phyloP scores from a whole-genome alignment of 2,888 invertebrate genomes.

The Rosalia funebris region DNA sequence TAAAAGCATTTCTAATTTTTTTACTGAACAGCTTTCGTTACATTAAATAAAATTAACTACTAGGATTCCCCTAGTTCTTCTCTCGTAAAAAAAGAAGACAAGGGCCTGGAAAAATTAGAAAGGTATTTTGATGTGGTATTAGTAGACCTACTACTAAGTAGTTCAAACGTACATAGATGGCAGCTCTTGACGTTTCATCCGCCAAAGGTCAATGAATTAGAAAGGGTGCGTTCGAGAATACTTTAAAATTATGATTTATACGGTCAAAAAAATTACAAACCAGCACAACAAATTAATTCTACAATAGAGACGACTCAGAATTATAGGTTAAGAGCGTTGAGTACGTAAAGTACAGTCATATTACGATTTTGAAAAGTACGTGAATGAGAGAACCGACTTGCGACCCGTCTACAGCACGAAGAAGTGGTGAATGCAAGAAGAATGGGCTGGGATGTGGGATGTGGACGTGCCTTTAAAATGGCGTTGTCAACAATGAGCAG shows the following conservation, averaged over 20 bases:
- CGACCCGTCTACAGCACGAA: neutral
- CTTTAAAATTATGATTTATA: neutral
- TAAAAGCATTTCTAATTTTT: too few relatives aligned
- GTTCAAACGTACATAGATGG: neutral
- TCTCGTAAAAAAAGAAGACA: too few relatives aligned
- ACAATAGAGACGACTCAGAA: neutral
- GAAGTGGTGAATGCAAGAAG: conserved; percentile 14
- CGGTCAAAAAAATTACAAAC: neutral
- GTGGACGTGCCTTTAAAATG: conserved; percentile 53
- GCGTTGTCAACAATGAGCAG: conserved; percentile 63
- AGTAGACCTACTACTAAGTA: neutral
- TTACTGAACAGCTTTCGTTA: too few relatives aligned
- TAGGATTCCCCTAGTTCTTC: too few relatives aligned
- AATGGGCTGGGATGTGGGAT: conserved; percentile 23
- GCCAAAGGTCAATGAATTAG: conserved; percentile 8
- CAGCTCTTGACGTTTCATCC: neutral
- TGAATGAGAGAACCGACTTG: neutral
- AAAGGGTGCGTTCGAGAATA: conserved; percentile 5
- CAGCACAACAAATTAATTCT: neutral
- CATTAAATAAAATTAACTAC: too few relatives aligned
- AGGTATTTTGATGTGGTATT: too few relatives aligned
- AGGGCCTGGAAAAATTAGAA: too few relatives aligned
- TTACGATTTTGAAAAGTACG: neutral
- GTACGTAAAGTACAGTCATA: neutral
- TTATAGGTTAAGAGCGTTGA: neutral